Conservation (phyloP, 2,888 invertebrate genomes). For the Colletes collaris region DNA sequence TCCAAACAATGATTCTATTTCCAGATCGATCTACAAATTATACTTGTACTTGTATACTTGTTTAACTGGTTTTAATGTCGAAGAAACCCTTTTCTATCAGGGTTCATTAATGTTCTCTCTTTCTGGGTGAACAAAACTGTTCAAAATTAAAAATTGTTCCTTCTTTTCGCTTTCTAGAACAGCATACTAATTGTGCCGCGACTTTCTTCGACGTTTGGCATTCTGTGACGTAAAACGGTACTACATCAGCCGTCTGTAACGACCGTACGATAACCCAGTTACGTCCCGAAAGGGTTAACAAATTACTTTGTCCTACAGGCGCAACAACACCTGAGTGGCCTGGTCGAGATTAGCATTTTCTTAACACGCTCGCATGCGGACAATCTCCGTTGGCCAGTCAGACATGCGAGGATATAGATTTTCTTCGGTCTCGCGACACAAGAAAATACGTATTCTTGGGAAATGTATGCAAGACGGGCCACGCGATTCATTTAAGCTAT, state of each 20-base stretch:
- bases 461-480: too few species aligned
- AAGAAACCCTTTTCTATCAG: too few species aligned
- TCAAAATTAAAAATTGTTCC: too few species aligned
- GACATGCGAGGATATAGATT: conserved; percentile 75
- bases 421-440: conserved; percentile 47
- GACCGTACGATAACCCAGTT: conserved; percentile 26
- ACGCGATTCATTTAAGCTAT: too few species aligned
- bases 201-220: not conserved
- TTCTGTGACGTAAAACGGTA: not conserved
- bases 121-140: too few species aligned
- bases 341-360: conserved; percentile 72
- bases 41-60: too few species aligned
- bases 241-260: not conserved
- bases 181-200: not conserved
- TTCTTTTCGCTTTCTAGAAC: too few species aligned
- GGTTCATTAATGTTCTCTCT: too few species aligned
- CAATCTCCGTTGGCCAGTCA: conserved; percentile 57
- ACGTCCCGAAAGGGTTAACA: conserved; percentile 17
- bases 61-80: too few species aligned
- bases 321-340: conserved; percentile 15
- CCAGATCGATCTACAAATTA: conserved; percentile 2
- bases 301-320: conserved; percentile 24
- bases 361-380: conserved; percentile 67
- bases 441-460: conserved; percentile 10
- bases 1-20: conserved; percentile 9